Percentiles rank a stretch among this genome's conserved stretches.
These are phyloP conservation scores for Sphyrna mokarran DNA, from an alignment of 2,113 vertebrate genomes.

Conservation along the genomic window DNA sequence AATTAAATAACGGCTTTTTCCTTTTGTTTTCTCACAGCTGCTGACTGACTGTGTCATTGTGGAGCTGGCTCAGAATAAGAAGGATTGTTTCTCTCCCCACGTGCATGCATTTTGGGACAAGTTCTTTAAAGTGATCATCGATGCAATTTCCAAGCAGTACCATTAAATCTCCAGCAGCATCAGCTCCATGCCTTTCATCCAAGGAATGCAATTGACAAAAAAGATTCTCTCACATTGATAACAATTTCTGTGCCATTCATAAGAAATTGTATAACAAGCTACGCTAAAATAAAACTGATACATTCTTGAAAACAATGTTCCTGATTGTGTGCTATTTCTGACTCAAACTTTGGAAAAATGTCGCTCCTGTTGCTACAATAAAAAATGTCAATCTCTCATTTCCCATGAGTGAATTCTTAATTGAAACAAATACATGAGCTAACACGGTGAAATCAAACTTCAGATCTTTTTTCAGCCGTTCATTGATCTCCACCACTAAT, in stretches of 20 bases:
- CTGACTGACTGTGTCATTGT: background rate
- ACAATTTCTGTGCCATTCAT: background rate
- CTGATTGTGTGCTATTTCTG: background rate
- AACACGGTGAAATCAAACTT: background rate
- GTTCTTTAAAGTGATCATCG: background rate
- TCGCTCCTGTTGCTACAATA: background rate
- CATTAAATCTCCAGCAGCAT: background rate
- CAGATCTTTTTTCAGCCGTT: background rate
- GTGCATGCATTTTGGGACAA: background rate
- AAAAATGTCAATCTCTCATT: background rate
- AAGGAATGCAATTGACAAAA: background rate
- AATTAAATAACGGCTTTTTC: background rate
- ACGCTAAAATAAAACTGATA: background rate
- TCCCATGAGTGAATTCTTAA: background rate
- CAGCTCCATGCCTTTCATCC: background rate
- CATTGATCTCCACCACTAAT: background rate
- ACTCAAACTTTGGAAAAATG: background rate
- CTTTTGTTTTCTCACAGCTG: background rate
- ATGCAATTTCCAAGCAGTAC: background rate
- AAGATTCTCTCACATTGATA: background rate
- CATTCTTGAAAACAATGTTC: background rate
- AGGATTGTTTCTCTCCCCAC: fast-evolving
- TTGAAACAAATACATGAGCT: background rate
- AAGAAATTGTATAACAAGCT: no score
- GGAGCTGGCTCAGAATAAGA: background rate